phyloP scores from a whole-genome alignment of 1,140 invertebrate species.

The Pentalonia nigronervosa region DNA sequence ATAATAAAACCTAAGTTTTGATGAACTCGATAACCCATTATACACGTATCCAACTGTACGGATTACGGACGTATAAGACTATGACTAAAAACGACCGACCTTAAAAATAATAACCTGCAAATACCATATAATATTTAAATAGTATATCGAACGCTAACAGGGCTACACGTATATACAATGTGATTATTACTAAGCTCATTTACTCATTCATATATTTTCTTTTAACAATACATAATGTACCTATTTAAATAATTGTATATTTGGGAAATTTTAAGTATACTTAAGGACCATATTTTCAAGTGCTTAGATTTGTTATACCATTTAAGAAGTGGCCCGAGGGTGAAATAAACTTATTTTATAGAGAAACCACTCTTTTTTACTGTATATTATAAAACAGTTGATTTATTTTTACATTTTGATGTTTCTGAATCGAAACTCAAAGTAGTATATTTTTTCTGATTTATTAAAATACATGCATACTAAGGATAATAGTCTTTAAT shows the following conservation, averaged over 20 bases:
- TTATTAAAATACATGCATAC: neutral
- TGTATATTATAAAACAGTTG: neutral
- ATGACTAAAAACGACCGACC: neutral
- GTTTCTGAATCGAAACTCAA: neutral
- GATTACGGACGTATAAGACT: neutral
- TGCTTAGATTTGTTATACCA: neutral
- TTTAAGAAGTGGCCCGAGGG: neutral
- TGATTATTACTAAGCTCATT: neutral
- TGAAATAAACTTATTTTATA: neutral
- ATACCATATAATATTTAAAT: neutral
- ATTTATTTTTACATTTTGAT: neutral
- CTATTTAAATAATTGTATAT: neutral
- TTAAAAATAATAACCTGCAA: neutral
- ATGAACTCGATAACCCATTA: neutral
- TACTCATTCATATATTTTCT: neutral
- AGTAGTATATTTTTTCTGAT: neutral
- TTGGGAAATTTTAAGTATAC: neutral
- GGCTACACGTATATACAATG: too few species aligned
- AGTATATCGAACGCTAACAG: neutral
- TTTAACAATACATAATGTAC: neutral
- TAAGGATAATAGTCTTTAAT: neutral
- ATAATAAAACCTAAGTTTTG: neutral
- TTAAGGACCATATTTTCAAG: neutral
- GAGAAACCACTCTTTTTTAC: too few species aligned
- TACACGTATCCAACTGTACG: neutral